Percentiles rank a stretch among this genome's conserved stretches.
Evolutionary conservation across 2,888 invertebrate species (phyloP).

Genomic region (Trisateles emortualis): DNA sequence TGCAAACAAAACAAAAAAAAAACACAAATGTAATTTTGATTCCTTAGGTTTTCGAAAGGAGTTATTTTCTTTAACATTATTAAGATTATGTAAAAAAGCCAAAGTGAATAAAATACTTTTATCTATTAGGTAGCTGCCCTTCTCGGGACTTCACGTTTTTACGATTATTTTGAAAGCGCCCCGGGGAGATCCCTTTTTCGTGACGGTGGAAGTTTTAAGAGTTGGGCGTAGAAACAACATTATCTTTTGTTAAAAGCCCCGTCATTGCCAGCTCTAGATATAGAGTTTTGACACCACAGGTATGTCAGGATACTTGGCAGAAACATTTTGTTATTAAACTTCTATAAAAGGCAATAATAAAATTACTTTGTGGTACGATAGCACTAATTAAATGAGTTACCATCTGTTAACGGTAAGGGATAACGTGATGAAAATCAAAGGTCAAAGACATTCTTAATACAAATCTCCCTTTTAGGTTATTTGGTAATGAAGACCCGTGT

Average conservation of each 20-base stretch:
- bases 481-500: too few relatives aligned
- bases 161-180: constrained; percentile 68
- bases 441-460: too few relatives aligned
- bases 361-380: too few relatives aligned
- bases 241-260: constrained; percentile 14
- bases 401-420: too few relatives aligned
- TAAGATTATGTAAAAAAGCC: constrained; percentile 45
- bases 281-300: constrained; percentile 2
- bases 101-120: constrained; percentile 54
- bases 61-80: constrained; percentile 34
- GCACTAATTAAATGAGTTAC: too few relatives aligned
- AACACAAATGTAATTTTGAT: neutral
- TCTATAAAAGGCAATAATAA: too few relatives aligned
- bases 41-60: neutral
- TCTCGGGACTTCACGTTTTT: constrained; percentile 63
- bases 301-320: neutral
- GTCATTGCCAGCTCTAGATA: constrained; percentile 2
- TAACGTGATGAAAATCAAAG: too few relatives aligned
- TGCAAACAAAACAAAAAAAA: neutral
- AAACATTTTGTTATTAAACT: neutral
- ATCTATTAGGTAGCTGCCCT: constrained; percentile 53
- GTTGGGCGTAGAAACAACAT: constrained; percentile 22
- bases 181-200: constrained; percentile 46
- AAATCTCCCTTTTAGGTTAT: too few relatives aligned
- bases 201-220: constrained; percentile 44